Conservation (phyloP, 2,113 vertebrate genomes). For the Ictidomys tridecemlineatus region DNA sequence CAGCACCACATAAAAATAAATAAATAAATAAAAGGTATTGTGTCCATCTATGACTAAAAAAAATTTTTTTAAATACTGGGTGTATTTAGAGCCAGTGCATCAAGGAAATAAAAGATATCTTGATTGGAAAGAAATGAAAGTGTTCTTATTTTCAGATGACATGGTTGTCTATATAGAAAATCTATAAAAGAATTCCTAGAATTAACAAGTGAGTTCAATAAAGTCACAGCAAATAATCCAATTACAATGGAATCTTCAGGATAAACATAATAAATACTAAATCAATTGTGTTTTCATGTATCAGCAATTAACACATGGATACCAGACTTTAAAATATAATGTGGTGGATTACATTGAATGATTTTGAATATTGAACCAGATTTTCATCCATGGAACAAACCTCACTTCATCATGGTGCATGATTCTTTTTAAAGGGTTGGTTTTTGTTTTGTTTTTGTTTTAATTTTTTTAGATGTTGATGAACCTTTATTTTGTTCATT, state of each 20-base stretch:
- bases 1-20: too few species aligned
- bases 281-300: constrained; percentile 35
- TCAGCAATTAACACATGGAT: constrained; percentile 20
- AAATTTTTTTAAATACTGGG: background rate
- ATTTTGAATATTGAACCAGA: constrained; percentile 53
- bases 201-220: background rate
- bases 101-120: background rate
- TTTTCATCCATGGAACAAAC: constrained; percentile 48
- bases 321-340: constrained; percentile 8
- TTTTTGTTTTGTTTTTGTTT: background rate
- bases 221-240: background rate
- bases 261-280: background rate
- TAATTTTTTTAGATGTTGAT: too few species aligned
- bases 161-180: constrained; percentile 25
- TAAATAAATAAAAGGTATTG: too few species aligned
- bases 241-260: too few species aligned
- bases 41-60: too few species aligned
- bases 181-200: constrained; percentile 14
- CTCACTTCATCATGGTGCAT: constrained; percentile 11
- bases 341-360: background rate
- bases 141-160: constrained; percentile 34
- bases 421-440: background rate
- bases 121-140: constrained; percentile 31
- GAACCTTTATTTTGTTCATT: too few species aligned
- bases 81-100: constrained; percentile 3